A percentile compares a stretch with the other conserved stretches of the same genome.
These are phyloP conservation scores for Neocrepidodera transversa DNA, from an alignment of 2,888 invertebrate genomes.

Conservation along the genomic window DNA sequence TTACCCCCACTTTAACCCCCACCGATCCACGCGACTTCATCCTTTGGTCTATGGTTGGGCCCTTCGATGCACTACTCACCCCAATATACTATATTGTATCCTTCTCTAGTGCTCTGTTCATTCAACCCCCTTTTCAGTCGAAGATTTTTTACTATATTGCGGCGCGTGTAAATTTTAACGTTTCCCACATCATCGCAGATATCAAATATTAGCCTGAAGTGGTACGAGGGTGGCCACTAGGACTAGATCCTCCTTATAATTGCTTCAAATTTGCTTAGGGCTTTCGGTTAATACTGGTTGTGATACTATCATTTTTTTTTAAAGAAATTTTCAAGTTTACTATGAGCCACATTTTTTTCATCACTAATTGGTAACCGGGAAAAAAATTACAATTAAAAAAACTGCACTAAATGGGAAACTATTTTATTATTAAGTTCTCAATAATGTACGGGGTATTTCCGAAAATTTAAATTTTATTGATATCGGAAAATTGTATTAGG, in stretches of 20 bases:
- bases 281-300: too few relatives aligned
- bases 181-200: constrained; percentile 46
- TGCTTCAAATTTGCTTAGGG: too few relatives aligned
- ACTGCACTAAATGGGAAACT: too few relatives aligned
- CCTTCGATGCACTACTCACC: constrained; percentile 37
- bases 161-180: constrained; percentile 48
- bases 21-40: constrained; percentile 61
- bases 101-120: neutral
- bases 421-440: too few relatives aligned
- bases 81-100: neutral
- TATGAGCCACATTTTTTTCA: too few relatives aligned
- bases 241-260: neutral
- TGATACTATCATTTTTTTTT: too few relatives aligned
- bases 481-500: too few relatives aligned
- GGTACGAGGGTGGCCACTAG: constrained; percentile 6
- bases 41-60: constrained; percentile 44
- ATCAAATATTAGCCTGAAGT: constrained; percentile 25
- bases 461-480: too few relatives aligned
- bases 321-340: too few relatives aligned
- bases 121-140: neutral
- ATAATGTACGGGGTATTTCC: too few relatives aligned
- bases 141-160: constrained; percentile 12
- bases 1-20: constrained; percentile 65
- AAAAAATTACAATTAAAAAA: too few relatives aligned
- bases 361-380: too few relatives aligned